Evolutionary conservation across 2,113 vertebrate species (phyloP).

Genomic region (Taurulus bubalis): DNA sequence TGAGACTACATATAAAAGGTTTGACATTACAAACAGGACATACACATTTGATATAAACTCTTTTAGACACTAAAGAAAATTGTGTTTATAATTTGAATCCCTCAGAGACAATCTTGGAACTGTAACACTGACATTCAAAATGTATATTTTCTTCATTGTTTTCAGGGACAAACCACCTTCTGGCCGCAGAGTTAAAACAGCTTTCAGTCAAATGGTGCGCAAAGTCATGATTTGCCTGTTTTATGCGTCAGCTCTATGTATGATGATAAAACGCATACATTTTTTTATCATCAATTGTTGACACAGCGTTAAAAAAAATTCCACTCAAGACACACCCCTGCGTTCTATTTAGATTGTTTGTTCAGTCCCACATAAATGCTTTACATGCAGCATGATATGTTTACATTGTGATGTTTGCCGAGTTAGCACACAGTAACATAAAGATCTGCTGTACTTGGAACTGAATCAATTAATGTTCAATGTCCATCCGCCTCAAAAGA

Average conservation of each 20-base stretch:
- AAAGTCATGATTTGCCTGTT: background rate
- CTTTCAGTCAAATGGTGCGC: background rate
- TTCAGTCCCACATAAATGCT: background rate
- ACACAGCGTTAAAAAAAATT: background rate
- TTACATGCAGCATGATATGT: background rate
- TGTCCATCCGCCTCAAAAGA: background rate
- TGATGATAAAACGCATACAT: background rate
- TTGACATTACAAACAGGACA: background rate
- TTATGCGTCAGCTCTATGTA: background rate
- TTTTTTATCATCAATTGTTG: slow-evolving; percentile 1
- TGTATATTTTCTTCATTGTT: background rate
- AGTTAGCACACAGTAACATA: background rate
- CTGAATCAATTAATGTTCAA: background rate
- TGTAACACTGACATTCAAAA: background rate
- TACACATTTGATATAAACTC: too few relatives aligned
- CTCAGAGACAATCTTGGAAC: too few relatives aligned
- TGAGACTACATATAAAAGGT: background rate
- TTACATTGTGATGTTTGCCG: background rate
- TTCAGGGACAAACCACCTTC: background rate
- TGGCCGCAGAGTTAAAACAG: background rate
- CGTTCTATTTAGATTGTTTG: background rate
- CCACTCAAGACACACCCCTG: background rate
- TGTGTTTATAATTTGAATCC: too few relatives aligned
- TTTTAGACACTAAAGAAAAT: too few relatives aligned
- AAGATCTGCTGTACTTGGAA: background rate